phyloP scores from a whole-genome alignment of 2,113 vertebrate genomes.

The human (Homo sapiens) region DNA sequence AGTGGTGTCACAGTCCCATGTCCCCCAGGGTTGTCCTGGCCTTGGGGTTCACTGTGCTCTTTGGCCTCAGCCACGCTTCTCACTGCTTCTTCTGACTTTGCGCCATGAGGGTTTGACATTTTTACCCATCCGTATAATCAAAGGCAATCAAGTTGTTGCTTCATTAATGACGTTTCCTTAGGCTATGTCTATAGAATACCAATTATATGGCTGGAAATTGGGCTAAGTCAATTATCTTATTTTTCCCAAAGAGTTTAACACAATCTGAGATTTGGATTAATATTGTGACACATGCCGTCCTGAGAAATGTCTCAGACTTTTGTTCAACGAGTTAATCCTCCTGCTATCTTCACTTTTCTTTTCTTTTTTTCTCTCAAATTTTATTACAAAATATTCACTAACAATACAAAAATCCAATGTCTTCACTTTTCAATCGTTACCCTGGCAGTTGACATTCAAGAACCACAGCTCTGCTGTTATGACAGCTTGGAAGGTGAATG shows the following conservation, averaged over 20 bases:
- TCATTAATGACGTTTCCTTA: not conserved
- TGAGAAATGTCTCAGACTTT: not conserved
- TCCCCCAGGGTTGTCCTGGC: accelerated
- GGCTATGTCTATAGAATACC: not conserved
- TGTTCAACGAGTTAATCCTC: constrained; percentile 4
- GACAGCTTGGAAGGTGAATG: not conserved
- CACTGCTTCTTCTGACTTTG: not conserved
- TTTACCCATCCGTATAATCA: not conserved
- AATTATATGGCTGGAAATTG: not conserved
- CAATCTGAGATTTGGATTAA: constrained; percentile 18
- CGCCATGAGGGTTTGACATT: not conserved
- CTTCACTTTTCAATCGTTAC: not conserved
- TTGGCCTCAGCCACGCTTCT: accelerated
- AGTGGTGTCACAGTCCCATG: not conserved
- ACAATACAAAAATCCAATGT: not conserved
- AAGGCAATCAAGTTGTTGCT: not conserved
- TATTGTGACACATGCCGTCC: constrained; percentile 27
- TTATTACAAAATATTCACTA: too few species aligned
- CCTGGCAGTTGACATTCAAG: constrained; percentile 4
- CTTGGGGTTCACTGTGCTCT: not conserved
- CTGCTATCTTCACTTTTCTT: not conserved
- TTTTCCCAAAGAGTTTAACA: not conserved
- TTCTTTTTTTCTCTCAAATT: too few species aligned
- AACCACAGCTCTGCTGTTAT: not conserved
- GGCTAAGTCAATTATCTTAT: not conserved